Percentiles rank a stretch among this genome's conserved stretches.
Conservation (phyloP, 2,797 vertebrate genomes). For the Acridotheres tristis region DNA sequence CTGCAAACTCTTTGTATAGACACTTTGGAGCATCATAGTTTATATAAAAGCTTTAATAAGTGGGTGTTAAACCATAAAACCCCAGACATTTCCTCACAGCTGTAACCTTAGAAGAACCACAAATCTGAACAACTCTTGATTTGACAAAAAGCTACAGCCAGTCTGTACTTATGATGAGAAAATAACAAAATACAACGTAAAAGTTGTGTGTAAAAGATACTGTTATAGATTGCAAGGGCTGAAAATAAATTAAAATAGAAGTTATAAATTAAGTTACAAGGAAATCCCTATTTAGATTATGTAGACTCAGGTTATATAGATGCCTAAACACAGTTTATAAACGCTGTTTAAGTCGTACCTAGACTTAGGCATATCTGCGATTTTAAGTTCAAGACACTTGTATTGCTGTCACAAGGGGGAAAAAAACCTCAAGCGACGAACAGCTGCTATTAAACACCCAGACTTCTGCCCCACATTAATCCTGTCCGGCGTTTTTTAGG, state of each 20-base stretch:
- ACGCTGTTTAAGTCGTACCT: neutral
- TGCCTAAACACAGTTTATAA: neutral
- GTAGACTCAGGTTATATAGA: accelerated
- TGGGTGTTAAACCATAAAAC: neutral
- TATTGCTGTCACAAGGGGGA: neutral
- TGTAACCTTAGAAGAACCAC: neutral
- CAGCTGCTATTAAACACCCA: accelerated
- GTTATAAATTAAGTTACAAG: neutral
- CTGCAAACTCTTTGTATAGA: neutral
- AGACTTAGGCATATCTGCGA: accelerated
- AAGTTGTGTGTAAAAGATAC: neutral
- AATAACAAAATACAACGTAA: neutral
- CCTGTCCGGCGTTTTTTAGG: accelerated
- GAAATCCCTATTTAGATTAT: neutral
- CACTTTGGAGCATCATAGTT: neutral
- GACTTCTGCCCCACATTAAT: accelerated
- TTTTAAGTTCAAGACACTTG: neutral
- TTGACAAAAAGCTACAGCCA: neutral
- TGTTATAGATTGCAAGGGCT: neutral
- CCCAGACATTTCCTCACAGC: neutral
- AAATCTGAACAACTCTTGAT: neutral
- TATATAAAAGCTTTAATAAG: neutral
- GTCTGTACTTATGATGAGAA: neutral
- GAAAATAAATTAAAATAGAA: neutral
- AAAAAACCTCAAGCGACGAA: accelerated